Evolutionary conservation across 2,797 vertebrate species (phyloP), one percentile per base, ranked within the genome.

Genomic region (Etheostoma perlongum): DNA sequence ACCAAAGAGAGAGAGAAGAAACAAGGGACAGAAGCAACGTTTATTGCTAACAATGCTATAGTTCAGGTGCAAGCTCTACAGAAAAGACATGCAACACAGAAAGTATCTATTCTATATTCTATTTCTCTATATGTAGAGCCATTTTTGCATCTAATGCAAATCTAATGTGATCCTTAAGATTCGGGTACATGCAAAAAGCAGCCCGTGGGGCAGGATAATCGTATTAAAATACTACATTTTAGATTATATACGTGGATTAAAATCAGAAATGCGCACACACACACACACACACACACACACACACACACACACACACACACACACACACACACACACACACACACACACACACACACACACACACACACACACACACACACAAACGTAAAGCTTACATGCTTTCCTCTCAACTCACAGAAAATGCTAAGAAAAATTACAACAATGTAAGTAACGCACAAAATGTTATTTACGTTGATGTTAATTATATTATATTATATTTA

Each of bases 1-100:
- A 93, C 86, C 90, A 90, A 87, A 91, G 78, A 85, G 78, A 85
- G 67, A 70, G 42, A 74, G 51, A 79, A 70, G 65, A 76, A 78
- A 79, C 69, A 81, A 78, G 69, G 52, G 74, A 76, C 79, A 74
- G 16, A 88, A 89, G 78, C 85, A 87, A 80, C 74, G 65, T 78
- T 51, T 77, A 67, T 63, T 4, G 27, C 78, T 84, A 85, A 90
- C 85, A 86, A 84, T 84, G 62, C 72, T 76, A 61, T 76, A 57
- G 44, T 81, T 78, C 78, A 78, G 61, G 44, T 65, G 69, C 61
- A 48, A 76, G 76, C 42, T 80, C 44, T 18, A 44, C 48, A 71
- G 78, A 63, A 61, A 68, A 74, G 79, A 51, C 65, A 72, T 67
- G 68, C 36, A 10, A 40, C 36, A 40, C 36, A 64, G 60, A 72